Base-by-base conservation (phyloP, 1,140 invertebrate species). In the Zaprionus capensis region DNA sequence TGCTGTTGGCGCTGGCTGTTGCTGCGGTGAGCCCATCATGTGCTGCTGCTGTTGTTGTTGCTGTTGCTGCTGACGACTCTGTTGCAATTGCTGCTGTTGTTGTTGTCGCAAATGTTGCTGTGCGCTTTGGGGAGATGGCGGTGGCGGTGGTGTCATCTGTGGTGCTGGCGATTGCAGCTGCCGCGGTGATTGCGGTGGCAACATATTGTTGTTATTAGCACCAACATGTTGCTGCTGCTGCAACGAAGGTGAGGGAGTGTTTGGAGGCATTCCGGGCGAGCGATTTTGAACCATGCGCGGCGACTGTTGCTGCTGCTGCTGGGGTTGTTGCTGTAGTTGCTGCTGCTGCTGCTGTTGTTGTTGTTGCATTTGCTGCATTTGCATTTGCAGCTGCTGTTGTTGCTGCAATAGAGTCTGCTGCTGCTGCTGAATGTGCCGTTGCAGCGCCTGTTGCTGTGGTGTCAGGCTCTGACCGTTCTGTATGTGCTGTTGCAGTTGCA, bases 61-160 rank as follows among this genome's bases (percentile, higher is more conserved):
- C 49, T 80, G 72, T 41, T 86, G 76, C 53, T 79, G 72, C 55
- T 86, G 87, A 11, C 87, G 90, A 57, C 57, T 81, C 58, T 86
- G 88, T 36, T 82, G 81, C 41, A 92, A 72, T 38, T 81, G 76
- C 26, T 79, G 87, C 0, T 77, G 73, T 24, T 81, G 80, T 26
- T 91, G 87, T 26, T 91, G 87, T 0, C 93, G 92, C 55, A 92
- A 80, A 55, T 91, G 82, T 63, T 94, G 92, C 36, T 94, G 93
- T 0, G 94, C 78, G 57, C 78, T 78, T n/a, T 90, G 91, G 0
- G 91, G 91, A 0, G 91, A 90, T 6, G 91, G 91, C 4, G 91
- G 86, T 5, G 91, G 91, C 5, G 91, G 91, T 6, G 91, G 91
- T 9, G 91, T 92, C 91, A 92, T 92, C 69, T 92, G 91, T 4